Percentiles rank a stretch among this genome's conserved stretches.
These are phyloP conservation scores for Cotesia glomerata DNA, from an alignment of 1,140 invertebrate genomes.

Conservation along the genomic window DNA sequence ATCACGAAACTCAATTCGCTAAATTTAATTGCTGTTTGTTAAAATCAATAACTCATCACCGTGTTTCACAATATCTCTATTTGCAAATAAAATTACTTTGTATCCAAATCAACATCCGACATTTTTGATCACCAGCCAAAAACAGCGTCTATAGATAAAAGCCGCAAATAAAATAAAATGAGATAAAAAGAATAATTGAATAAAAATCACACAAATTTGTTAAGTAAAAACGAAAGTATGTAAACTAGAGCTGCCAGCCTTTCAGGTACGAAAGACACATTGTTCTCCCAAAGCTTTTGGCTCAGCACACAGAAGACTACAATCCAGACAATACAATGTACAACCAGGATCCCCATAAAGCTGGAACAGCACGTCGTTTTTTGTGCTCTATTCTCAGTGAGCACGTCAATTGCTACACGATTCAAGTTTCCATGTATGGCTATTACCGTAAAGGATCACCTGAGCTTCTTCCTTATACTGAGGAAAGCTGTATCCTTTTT, in stretches of 20 bases:
- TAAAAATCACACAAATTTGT: neutral
- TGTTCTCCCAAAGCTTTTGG: slow-evolving; percentile 88
- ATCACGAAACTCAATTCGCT: no score
- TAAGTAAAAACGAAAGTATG: neutral
- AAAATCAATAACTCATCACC: neutral
- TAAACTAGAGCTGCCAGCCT: slow-evolving; percentile 36
- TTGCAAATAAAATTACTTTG: no score
- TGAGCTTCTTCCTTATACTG: slow-evolving; percentile 80
- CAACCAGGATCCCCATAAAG: slow-evolving; percentile 85
- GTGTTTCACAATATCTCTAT: neutral
- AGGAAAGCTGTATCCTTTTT: slow-evolving; percentile 89
- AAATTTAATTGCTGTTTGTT: neutral
- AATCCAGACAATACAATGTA: slow-evolving; percentile 83
- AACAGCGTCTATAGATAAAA: neutral
- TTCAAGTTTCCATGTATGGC: slow-evolving; percentile 87
- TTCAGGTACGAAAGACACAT: slow-evolving; percentile 83
- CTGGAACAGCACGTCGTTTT: slow-evolving; percentile 85
- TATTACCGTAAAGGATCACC: slow-evolving; percentile 72
- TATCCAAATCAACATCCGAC: no score
- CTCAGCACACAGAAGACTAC: slow-evolving; percentile 85
- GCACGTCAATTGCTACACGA: slow-evolving; percentile 82
- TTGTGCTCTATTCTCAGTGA: slow-evolving; percentile 73
- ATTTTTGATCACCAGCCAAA: neutral
- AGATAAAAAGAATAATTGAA: neutral
- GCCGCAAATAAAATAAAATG: no score